Conservation (phyloP, 2,888 invertebrate species). For the Dasypolia templi region DNA sequence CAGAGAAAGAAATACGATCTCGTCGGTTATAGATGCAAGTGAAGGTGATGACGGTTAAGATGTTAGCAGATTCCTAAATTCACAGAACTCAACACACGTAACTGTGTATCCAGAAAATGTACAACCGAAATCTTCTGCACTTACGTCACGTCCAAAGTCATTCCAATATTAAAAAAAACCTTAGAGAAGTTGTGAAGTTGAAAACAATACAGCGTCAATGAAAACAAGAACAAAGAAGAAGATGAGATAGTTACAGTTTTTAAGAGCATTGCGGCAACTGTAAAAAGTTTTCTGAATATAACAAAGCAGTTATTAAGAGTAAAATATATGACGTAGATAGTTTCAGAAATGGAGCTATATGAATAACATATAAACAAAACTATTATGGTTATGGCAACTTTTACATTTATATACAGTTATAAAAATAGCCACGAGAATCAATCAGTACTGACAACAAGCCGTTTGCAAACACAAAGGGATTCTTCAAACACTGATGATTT, state of each 20-base stretch:
- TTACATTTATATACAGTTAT: too few relatives aligned
- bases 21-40: too few relatives aligned
- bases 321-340: constrained; percentile 62
- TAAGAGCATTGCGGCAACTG: constrained; percentile 62
- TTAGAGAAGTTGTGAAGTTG: too few relatives aligned
- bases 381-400: constrained; percentile 49
- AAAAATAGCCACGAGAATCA: constrained; percentile 45
- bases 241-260: constrained; percentile 62
- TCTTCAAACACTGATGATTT: constrained; percentile 46
- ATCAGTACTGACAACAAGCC: too few relatives aligned
- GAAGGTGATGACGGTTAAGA: constrained; percentile 55
- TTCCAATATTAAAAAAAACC: constrained; percentile 54
- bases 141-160: constrained; percentile 54
- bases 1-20: constrained; percentile 60
- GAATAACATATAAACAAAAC: constrained; percentile 51
- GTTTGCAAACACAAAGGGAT: too few relatives aligned
- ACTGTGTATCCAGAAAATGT: constrained; percentile 57
- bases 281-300: constrained; percentile 61
- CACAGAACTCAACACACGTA: constrained; percentile 57
- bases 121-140: constrained; percentile 55
- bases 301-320: constrained; percentile 58
- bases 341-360: constrained; percentile 60
- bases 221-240: constrained; percentile 54
- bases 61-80: constrained; percentile 56
- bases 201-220: constrained; percentile 52